Conservation (phyloP, 2,888 invertebrate species). For the Phaedon cochleariae region DNA sequence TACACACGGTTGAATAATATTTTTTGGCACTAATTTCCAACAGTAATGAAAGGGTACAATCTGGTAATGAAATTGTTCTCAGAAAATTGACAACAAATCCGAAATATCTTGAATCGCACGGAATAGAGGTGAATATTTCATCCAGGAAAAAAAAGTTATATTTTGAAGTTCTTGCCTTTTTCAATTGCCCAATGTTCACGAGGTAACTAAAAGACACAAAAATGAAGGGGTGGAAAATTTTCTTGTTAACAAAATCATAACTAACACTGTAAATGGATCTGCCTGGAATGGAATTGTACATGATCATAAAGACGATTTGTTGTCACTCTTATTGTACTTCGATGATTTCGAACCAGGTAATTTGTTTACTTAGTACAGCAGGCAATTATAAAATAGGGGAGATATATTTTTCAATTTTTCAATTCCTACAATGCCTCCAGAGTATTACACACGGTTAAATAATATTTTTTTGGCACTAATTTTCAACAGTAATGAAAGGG, state of each 20-base stretch:
- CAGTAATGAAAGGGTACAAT: slow-evolving; percentile 22
- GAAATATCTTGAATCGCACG: slow-evolving; percentile 20
- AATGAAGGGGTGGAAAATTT: slow-evolving; percentile 12
- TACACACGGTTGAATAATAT: slow-evolving; percentile 19
- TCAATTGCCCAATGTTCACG: slow-evolving; percentile 21
- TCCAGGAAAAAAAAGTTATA: slow-evolving; percentile 22
- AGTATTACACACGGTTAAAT: slow-evolving; percentile 17
- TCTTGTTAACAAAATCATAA: slow-evolving; percentile 6
- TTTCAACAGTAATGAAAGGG: slow-evolving; percentile 24
- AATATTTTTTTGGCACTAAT: slow-evolving; percentile 28
- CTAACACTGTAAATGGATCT: slow-evolving; percentile 9
- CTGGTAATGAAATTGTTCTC: slow-evolving; percentile 26
- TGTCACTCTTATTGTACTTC: slow-evolving; percentile 19
- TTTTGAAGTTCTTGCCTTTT: slow-evolving; percentile 31
- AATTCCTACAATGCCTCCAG: slow-evolving; percentile 24
- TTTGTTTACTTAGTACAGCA: slow-evolving; percentile 11
- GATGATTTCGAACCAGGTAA: slow-evolving; percentile 23
- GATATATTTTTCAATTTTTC: slow-evolving; percentile 20
- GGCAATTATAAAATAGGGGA: slow-evolving; percentile 18
- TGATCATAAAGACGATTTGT: slow-evolving; percentile 15
- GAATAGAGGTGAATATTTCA: slow-evolving; percentile 20
- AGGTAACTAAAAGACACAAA: slow-evolving; percentile 16
- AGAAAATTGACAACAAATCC: slow-evolving; percentile 18
- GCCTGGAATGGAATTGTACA: slow-evolving; percentile 12
- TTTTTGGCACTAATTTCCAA: slow-evolving; percentile 27